Evolutionary conservation across 64 coral and sea anemone genomes (phyloP).

Genomic region (Astreopora myriophthalma): DNA sequence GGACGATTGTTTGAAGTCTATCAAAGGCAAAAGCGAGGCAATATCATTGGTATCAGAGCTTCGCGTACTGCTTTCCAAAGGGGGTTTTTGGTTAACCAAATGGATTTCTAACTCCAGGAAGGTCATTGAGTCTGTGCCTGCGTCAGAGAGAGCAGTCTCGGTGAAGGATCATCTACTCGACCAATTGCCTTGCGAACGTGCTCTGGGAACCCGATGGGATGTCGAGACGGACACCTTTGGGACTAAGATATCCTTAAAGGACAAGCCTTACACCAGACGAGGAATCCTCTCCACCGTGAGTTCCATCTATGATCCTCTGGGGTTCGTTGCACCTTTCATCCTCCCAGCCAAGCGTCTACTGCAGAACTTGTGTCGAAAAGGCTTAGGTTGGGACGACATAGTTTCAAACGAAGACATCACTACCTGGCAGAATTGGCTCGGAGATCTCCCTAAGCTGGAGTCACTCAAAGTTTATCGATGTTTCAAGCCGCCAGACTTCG

Average conservation of each 20-base stretch:
- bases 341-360: conserved; percentile 13
- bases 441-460: not conserved
- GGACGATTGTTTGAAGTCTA: not conserved
- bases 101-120: conserved; percentile 11
- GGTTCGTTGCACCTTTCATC: conserved; percentile 20
- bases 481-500: conserved; percentile 1
- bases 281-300: conserved; percentile 12
- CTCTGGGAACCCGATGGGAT: conserved; percentile 11
- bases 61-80: not conserved
- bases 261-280: conserved; percentile 5
- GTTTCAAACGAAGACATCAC: not conserved
- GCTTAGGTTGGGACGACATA: conserved; percentile 16
- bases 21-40: not conserved
- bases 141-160: not conserved
- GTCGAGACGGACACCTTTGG: conserved; percentile 9
- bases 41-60: not conserved
- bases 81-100: conserved; percentile 2
- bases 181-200: not conserved
- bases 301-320: conserved; percentile 43
- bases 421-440: not conserved
- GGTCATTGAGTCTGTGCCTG: not conserved
- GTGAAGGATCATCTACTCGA: conserved; percentile 3
- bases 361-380: conserved; percentile 9
- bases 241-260: conserved; percentile 14
- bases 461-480: not conserved